phyloP scores from a whole-genome alignment of 2,888 invertebrate species.

The Nemotelus nigrinus region DNA sequence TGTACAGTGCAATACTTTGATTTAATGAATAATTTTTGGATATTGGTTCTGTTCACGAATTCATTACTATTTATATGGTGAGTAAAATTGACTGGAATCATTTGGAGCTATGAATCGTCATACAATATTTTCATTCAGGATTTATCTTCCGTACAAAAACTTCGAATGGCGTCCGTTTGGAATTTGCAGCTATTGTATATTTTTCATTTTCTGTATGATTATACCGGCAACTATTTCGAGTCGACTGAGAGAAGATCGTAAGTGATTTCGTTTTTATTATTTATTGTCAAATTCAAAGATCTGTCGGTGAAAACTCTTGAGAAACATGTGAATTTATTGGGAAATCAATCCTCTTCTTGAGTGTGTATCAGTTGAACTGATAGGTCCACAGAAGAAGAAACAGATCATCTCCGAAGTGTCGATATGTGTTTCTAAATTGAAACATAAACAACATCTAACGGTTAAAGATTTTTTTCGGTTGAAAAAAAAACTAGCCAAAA shows the following conservation, averaged over 20 bases:
- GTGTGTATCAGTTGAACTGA: too few relatives aligned
- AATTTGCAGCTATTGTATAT: slow-evolving; percentile 22
- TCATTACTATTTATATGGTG: slow-evolving; percentile 27
- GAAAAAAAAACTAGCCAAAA: too few relatives aligned
- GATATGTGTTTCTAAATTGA: too few relatives aligned
- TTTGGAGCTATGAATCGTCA: background rate
- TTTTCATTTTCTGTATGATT: slow-evolving; percentile 25
- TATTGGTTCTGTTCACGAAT: slow-evolving; percentile 30
- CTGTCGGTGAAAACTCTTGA: too few relatives aligned
- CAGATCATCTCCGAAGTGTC: too few relatives aligned
- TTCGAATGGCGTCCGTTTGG: slow-evolving; percentile 34
- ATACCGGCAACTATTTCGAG: slow-evolving; percentile 13
- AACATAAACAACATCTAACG: too few relatives aligned
- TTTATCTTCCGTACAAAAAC: slow-evolving; percentile 28
- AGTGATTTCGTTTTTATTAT: too few relatives aligned
- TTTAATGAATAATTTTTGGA: slow-evolving; percentile 36
- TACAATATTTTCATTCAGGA: slow-evolving; percentile 14
- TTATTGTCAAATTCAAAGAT: too few relatives aligned
- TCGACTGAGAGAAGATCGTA: slow-evolving; percentile 15
- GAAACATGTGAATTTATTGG: too few relatives aligned
- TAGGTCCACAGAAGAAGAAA: too few relatives aligned
- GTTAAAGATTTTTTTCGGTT: too few relatives aligned
- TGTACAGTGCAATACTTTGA: slow-evolving; percentile 23
- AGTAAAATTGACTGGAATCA: background rate
- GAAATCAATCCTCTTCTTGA: too few relatives aligned